phyloP scores from a whole-genome alignment of 2,888 invertebrate species.

The Hypomecis punctinalis region DNA sequence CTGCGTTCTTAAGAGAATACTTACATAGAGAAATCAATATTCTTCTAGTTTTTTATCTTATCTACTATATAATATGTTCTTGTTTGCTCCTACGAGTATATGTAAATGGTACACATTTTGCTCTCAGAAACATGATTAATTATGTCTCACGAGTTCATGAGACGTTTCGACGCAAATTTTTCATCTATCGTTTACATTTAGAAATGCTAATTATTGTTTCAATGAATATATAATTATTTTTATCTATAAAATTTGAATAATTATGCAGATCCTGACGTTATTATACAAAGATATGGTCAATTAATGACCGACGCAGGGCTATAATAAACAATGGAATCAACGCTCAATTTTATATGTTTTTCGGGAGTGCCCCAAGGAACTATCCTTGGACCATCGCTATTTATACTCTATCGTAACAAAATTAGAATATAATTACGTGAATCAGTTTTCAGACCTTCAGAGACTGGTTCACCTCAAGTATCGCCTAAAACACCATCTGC shows the following conservation, averaged over 20 bases:
- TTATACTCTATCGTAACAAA: neutral
- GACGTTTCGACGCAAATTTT: neutral
- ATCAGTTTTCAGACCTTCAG: constrained; percentile 7
- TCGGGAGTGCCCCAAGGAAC: constrained; percentile 14
- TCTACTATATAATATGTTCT: no score
- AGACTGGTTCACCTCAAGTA: constrained; percentile 13
- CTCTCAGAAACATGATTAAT: no score
- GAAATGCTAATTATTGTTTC: constrained; percentile 1
- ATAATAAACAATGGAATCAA: neutral
- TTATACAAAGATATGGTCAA: neutral
- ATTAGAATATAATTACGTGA: constrained; percentile 3
- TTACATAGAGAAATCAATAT: no score
- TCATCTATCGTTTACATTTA: constrained; percentile 1
- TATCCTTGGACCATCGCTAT: constrained; percentile 12
- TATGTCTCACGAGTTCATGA: no score
- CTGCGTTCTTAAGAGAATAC: no score
- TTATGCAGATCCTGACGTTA: neutral
- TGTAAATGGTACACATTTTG: no score
- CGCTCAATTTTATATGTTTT: neutral
- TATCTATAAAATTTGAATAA: constrained; percentile 4
- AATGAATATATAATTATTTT: constrained; percentile 1
- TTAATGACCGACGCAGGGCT: constrained; percentile 2
- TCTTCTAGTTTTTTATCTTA: no score
- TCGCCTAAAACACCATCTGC: constrained; percentile 9
- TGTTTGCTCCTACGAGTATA: no score